Percentiles rank a stretch among this genome's conserved stretches.
phyloP scores from a whole-genome alignment of 2,888 invertebrate genomes.

The Protophormia terraenovae region DNA sequence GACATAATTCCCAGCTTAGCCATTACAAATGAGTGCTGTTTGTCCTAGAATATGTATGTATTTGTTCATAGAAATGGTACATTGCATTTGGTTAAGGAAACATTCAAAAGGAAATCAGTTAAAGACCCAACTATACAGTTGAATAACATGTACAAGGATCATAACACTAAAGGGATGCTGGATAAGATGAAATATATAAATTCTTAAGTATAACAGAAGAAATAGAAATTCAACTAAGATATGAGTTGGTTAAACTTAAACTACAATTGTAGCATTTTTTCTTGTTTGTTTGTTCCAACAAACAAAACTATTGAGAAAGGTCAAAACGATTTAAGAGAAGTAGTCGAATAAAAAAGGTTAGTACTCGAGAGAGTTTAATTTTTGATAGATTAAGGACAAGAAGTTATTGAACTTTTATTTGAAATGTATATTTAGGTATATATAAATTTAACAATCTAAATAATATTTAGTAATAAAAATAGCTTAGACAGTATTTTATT shows the following conservation, averaged over 20 bases:
- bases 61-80: constrained; percentile 23
- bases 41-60: not conserved
- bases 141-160: constrained; percentile 54
- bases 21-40: constrained; percentile 64
- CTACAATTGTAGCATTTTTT: not conserved
- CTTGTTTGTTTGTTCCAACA: not conserved
- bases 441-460: not conserved
- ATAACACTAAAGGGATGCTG: constrained; percentile 63
- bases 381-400: not conserved
- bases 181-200: not conserved
- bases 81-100: constrained; percentile 32
- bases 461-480: too few species aligned
- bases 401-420: not conserved
- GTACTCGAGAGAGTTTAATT: not conserved
- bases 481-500: too few species aligned
- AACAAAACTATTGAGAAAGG: not conserved
- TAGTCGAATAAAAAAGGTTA: not conserved
- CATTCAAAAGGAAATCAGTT: constrained; percentile 41
- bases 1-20: constrained; percentile 67
- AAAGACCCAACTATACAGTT: constrained; percentile 36
- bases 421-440: not conserved
- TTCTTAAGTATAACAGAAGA: constrained; percentile 20
- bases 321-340: not conserved
- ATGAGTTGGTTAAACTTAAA: constrained; percentile 10
- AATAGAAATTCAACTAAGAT: constrained; percentile 11